A percentile compares a stretch with the other conserved stretches of the same genome.
Evolutionary conservation across 1,140 invertebrate species (phyloP).

Genomic region (Globodera ellingtonae): DNA sequence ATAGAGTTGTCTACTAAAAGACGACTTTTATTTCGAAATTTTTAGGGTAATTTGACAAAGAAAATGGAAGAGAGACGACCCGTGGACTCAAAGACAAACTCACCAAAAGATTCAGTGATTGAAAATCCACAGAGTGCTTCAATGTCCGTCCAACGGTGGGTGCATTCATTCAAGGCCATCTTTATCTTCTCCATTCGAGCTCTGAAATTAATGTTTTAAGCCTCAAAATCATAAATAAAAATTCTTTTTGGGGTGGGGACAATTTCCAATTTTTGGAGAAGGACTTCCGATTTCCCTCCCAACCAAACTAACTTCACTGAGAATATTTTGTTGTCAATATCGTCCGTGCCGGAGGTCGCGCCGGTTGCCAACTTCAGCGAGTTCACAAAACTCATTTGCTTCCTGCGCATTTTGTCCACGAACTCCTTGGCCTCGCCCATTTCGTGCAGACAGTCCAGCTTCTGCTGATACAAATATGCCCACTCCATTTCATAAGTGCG

Average conservation of each 20-base stretch:
- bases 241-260: not conserved
- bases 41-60: not conserved
- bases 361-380: conserved; percentile 64
- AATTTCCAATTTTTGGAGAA: not conserved
- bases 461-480: conserved; percentile 52
- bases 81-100: conserved; percentile 27
- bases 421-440: conserved; percentile 63
- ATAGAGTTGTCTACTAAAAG: conserved; percentile 11
- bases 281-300: not conserved
- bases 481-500: conserved; percentile 61
- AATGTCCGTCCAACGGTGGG: conserved; percentile 60
- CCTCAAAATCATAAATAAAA: conserved; percentile 33
- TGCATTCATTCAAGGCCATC: conserved; percentile 52
- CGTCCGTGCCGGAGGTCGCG: conserved; percentile 58
- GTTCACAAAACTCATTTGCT: conserved; percentile 56
- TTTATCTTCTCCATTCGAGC: conserved; percentile 63
- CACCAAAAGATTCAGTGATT: conserved; percentile 52
- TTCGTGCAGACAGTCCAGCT: conserved; percentile 59
- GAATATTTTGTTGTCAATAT: conserved; percentile 61
- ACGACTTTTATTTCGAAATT: not conserved
- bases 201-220: conserved; percentile 35
- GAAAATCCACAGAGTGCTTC: conserved; percentile 61
- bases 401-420: conserved; percentile 60
- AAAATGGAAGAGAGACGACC: not conserved
- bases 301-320: conserved; percentile 52